Conservation (phyloP, 37 sponge, comb jelly and placozoan species). For the Spongilla lacustris region DNA sequence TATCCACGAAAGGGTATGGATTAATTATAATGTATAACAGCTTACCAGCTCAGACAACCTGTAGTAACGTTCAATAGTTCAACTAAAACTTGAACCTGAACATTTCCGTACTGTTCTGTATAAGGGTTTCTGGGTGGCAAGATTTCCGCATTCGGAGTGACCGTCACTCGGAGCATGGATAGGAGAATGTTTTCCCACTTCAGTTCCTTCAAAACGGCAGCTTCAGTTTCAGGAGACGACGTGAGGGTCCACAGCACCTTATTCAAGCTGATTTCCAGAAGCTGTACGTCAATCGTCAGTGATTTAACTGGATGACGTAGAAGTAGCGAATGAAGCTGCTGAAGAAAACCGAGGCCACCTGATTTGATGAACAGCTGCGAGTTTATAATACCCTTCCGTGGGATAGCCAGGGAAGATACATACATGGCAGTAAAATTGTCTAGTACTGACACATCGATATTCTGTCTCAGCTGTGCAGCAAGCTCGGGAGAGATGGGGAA, state of each 20-base stretch:
- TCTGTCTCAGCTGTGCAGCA: too few relatives aligned
- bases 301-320: constrained; percentile 8
- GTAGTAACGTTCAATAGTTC: background rate
- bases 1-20: too few relatives aligned
- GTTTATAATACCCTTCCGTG: background rate
- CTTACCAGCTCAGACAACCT: background rate
- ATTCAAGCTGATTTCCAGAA: background rate
- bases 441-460: background rate
- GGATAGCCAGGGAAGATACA: background rate
- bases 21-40: too few relatives aligned
- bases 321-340: constrained; percentile 7
- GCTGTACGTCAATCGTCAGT: constrained; percentile 8
- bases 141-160: background rate
- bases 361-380: constrained; percentile 16
- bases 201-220: background rate
- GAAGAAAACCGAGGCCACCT: constrained; percentile 5
- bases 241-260: background rate
- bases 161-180: background rate
- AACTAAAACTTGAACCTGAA: background rate
- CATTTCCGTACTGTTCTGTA: background rate
- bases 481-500: too few relatives aligned
- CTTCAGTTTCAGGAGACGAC: background rate
- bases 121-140: background rate
- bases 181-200: background rate
- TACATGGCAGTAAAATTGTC: constrained; percentile 4